Evolutionary conservation across 2,797 vertebrate species (phyloP).

Genomic region (Esox masquinongy): DNA sequence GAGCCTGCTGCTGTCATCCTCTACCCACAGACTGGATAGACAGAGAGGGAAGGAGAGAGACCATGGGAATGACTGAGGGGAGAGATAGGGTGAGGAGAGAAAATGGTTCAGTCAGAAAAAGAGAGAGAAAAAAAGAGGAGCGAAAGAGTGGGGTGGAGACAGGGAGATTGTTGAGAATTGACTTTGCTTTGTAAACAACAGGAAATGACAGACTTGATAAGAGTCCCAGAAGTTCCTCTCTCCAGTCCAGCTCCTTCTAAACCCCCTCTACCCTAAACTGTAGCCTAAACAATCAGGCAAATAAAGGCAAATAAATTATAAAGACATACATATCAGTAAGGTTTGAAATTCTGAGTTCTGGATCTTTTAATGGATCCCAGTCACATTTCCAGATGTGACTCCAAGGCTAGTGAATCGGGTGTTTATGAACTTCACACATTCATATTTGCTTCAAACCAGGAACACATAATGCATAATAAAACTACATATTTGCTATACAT

Average conservation of each 20-base stretch:
- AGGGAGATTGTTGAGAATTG: constrained; percentile 21
- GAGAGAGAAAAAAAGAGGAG: neutral
- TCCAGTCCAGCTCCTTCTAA: neutral
- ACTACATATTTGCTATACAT: neutral
- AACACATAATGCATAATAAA: neutral
- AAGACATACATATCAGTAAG: neutral
- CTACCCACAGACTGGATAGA: constrained; percentile 54
- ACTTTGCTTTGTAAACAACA: constrained; percentile 58
- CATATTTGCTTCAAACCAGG: neutral
- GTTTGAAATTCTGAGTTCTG: neutral
- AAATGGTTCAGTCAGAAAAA: neutral
- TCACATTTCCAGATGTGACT: neutral
- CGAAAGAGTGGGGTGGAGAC: neutral
- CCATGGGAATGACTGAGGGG: neutral
- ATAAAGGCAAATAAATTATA: neutral
- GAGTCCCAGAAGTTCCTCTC: constrained; percentile 53
- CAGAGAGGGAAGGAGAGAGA: constrained; percentile 18
- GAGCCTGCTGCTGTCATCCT: constrained; percentile 66
- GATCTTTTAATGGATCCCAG: neutral
- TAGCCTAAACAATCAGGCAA: neutral
- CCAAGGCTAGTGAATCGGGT: neutral
- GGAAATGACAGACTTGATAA: constrained; percentile 70
- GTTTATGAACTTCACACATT: neutral
- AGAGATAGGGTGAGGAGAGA: neutral
- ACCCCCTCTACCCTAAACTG: neutral